Percentiles rank a stretch among this genome's conserved stretches.
Conservation (phyloP, 1,140 invertebrate species). For the Ctenoplectra terminalis region DNA sequence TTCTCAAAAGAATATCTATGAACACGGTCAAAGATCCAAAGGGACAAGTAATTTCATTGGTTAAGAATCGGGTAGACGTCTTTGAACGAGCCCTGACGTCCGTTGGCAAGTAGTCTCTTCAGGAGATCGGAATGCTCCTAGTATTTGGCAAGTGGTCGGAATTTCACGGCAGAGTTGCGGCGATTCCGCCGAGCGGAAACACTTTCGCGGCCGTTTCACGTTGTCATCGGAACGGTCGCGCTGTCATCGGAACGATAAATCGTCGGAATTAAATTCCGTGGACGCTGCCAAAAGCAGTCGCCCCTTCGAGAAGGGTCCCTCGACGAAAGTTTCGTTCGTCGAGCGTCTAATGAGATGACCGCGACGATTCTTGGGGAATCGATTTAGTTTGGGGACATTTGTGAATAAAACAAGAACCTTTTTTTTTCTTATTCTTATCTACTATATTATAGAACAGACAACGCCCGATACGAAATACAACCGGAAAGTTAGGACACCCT, state of each 20-base stretch:
- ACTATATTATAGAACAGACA: too few species aligned
- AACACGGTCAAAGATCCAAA: background rate
- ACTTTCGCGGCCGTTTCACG: conserved; percentile 21
- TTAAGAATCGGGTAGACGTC: background rate
- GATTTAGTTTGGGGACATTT: background rate
- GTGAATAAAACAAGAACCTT: too few species aligned
- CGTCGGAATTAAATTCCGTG: conserved; percentile 13
- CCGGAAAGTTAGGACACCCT: too few species aligned
- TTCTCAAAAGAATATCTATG: background rate
- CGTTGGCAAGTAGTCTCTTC: conserved; percentile 10
- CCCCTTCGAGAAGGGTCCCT: background rate
- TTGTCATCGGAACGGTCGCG: conserved; percentile 14
- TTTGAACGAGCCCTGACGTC: conserved; percentile 25
- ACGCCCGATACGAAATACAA: too few species aligned
- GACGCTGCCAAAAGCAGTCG: background rate
- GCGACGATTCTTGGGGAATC: background rate
- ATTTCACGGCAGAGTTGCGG: conserved; percentile 35
- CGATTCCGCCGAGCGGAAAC: conserved; percentile 19
- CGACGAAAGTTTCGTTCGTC: background rate
- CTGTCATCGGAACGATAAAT: conserved; percentile 24
- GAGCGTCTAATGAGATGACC: background rate
- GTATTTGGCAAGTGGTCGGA: conserved; percentile 50
- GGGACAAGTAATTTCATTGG: conserved; percentile 4
- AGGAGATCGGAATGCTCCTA: conserved; percentile 19
- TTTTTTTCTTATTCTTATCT: too few species aligned